A percentile compares a stretch with the other conserved stretches of the same genome.
Conservation (phyloP, 2,797 vertebrate genomes). For the Labroides dimidiatus region DNA sequence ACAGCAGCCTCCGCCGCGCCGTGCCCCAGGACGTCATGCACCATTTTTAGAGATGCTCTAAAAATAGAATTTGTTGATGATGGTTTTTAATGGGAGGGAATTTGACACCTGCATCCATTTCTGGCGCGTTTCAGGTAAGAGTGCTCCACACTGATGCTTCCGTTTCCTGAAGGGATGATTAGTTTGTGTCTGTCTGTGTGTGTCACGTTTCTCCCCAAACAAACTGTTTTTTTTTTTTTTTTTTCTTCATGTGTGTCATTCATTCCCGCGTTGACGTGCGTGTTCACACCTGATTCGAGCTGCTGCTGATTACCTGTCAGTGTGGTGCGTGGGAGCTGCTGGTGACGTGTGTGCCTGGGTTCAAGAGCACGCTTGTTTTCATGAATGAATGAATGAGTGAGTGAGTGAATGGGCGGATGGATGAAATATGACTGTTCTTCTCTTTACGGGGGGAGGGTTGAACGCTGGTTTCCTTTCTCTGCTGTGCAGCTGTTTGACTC, state of each 20-base stretch:
- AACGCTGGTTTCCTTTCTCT: too few relatives aligned
- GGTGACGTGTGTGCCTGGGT: slow-evolving; percentile 42
- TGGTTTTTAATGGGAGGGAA: slow-evolving; percentile 40
- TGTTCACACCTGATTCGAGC: slow-evolving; percentile 42
- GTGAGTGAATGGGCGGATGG: background rate
- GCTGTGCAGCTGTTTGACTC: background rate
- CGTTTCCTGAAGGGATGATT: too few relatives aligned
- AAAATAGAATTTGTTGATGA: slow-evolving; percentile 72
- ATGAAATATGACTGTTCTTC: background rate
- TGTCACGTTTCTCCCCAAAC: slow-evolving; percentile 5
- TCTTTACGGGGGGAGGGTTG: too few relatives aligned
- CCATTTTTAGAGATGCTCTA: slow-evolving; percentile 78
- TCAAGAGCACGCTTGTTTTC: slow-evolving; percentile 46
- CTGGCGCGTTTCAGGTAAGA: slow-evolving; percentile 49
- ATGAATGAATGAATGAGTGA: slow-evolving; percentile 56
- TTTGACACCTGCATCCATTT: background rate
- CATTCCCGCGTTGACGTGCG: background rate
- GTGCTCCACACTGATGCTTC: background rate
- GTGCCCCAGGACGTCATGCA: slow-evolving; percentile 77
- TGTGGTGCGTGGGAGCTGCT: slow-evolving; percentile 36
- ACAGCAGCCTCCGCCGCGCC: slow-evolving; percentile 49
- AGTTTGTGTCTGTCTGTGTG: background rate
- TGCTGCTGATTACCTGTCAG: slow-evolving; percentile 50
- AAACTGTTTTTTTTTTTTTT: background rate
- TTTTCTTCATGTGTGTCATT: slow-evolving; percentile 3